Evolutionary conservation across 2,888 invertebrate species (phyloP).

Genomic region (Leucophora obtusa): DNA sequence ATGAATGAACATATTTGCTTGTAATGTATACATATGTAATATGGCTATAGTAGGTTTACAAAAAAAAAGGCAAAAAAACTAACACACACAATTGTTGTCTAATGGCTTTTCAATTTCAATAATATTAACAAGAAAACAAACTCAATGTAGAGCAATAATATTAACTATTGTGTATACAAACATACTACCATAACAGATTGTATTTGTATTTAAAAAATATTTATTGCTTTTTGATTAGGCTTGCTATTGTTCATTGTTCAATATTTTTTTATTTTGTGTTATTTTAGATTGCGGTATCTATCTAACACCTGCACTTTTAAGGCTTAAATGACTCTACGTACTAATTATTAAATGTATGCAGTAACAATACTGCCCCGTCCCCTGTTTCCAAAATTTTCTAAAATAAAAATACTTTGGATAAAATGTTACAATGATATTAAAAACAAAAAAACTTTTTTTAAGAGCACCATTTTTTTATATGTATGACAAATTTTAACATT

Average conservation of each 20-base stretch:
- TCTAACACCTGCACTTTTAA: conserved; percentile 64
- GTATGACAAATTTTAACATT: no score
- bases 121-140: conserved; percentile 23
- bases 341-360: background rate
- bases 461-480: no score
- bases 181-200: conserved; percentile 10
- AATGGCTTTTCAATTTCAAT: conserved; percentile 50
- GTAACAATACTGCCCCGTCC: background rate
- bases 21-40: conserved; percentile 20
- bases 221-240: conserved; percentile 59
- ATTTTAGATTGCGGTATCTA: conserved; percentile 43
- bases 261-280: conserved; percentile 33
- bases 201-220: conserved; percentile 17
- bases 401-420: background rate
- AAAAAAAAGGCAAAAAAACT: background rate
- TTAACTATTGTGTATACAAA: no score
- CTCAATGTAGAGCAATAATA: conserved; percentile 48
- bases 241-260: conserved; percentile 43
- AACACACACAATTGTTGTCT: conserved; percentile 44
- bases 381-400: background rate
- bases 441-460: no score
- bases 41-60: conserved; percentile 10
- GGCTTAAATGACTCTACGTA: conserved; percentile 47
- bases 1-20: no score
- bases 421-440: background rate